Percentiles rank a stretch among this genome's conserved stretches.
Evolutionary conservation across 2,113 vertebrate species (phyloP).

Genomic region (Ramphastos sulfuratus): DNA sequence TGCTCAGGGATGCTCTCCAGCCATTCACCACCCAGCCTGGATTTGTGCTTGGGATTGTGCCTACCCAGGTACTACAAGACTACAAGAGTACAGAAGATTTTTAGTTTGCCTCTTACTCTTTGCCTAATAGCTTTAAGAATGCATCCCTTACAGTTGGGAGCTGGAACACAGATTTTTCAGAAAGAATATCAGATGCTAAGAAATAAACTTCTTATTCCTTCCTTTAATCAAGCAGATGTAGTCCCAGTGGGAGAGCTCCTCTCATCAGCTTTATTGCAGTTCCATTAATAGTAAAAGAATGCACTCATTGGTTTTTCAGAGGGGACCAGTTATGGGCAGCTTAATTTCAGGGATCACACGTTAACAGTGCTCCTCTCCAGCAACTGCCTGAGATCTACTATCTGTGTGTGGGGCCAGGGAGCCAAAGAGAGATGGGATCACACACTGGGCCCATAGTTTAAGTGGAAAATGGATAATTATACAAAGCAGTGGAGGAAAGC

Average conservation of each 20-base stretch:
- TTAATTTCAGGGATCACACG: neutral
- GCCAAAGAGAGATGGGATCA: neutral
- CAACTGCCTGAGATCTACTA: rapidly evolving
- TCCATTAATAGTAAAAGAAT: neutral
- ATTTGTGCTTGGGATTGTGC: too few species aligned
- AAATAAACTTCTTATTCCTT: neutral
- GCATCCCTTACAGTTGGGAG: neutral
- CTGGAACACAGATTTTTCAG: neutral
- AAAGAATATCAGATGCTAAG: neutral
- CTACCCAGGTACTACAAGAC: too few species aligned
- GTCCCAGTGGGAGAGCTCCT: neutral
- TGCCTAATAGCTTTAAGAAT: neutral
- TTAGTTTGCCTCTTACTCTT: neutral
- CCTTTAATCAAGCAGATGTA: neutral
- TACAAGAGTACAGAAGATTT: neutral
- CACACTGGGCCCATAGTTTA: neutral
- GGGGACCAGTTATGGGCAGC: neutral
- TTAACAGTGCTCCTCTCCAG: neutral
- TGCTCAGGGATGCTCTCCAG: too few species aligned
- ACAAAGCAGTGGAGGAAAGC: neutral
- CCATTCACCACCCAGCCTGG: too few species aligned
- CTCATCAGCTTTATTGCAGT: neutral
- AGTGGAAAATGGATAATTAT: rapidly evolving
- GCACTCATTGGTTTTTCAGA: neutral
- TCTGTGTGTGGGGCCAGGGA: neutral